Evolutionary conservation across 2,797 vertebrate genomes (phyloP).

Genomic region (Vipera ursinii): DNA sequence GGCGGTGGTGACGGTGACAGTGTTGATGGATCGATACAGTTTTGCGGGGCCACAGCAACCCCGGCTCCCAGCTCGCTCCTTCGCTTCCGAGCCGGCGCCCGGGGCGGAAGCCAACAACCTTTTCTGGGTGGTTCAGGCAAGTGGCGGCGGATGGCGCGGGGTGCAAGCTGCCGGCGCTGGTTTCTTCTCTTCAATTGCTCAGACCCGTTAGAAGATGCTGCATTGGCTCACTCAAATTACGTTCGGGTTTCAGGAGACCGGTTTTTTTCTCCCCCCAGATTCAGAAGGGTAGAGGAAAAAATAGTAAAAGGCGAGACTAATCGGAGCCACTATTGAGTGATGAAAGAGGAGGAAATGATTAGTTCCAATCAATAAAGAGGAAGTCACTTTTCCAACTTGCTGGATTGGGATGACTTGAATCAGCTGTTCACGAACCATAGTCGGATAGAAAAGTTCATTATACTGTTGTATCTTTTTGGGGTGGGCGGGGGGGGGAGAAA

Average conservation of each 20-base stretch:
- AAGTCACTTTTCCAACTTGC: not conserved
- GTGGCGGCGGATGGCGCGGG: not conserved
- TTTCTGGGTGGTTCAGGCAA: slow-evolving; percentile 94
- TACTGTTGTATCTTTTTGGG: not conserved
- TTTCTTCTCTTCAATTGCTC: not conserved
- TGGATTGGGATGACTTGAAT: not conserved
- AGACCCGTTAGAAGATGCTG: not conserved
- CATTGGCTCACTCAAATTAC: not conserved
- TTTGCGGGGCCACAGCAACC: slow-evolving; percentile 8
- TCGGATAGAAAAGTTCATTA: not conserved
- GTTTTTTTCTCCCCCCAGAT: not conserved
- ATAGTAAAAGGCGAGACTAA: not conserved
- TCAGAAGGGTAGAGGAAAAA: not conserved
- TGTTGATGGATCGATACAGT: slow-evolving; percentile 62
- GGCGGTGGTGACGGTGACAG: slow-evolving; percentile 4
- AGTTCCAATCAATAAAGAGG: not conserved
- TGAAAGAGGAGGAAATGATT: not conserved
- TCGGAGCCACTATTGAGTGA: not conserved
- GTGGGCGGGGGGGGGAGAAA: not conserved
- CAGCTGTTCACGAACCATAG: not conserved
- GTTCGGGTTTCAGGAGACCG: not conserved
- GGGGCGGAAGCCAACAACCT: slow-evolving; percentile 73
- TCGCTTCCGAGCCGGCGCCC: slow-evolving; percentile 62
- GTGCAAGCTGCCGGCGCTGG: not conserved
- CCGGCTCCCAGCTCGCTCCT: not conserved